Base-by-base conservation (phyloP, 2,113 vertebrate genomes). In the Rhea pennata region DNA sequence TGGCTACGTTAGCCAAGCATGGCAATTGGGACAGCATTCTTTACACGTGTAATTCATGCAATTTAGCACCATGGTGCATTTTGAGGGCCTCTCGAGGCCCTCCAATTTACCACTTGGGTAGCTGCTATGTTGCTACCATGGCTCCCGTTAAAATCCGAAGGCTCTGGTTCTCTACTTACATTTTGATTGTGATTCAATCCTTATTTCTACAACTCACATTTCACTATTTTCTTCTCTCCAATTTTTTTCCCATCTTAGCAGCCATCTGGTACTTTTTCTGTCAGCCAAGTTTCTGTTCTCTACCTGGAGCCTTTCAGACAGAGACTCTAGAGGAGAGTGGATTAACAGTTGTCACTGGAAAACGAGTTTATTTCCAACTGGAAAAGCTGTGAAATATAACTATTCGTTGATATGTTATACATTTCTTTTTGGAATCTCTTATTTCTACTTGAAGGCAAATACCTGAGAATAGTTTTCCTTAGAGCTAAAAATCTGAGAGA, bases 331-430 rank as follows among this genome's bases (percentile, higher is more conserved):
- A 61, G 70, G 82, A 90, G 87, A 97, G 84, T 92, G 82, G 91
- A 94, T 96, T 95, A 96, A 92, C 94, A 96, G 87, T 95, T 96
- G 96, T 97, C 75, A 91, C 93, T 96, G 95, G 95, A 96, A 96
- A 96, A 96, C 86, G 61, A 95, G 91, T 93, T 96, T 95, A 95
- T 50, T 91, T 96, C 85, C 96, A 97, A 91, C 91, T 96, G 96
- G 96, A 97, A 96, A 96, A 96, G 72, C 94, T 94, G 95, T 94
- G 89, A 92, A 97, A 91, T 95, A 74, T 23, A 95, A 71, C 89
- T 89, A 89, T 92, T 95, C 78, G 50, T 85, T 92, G 91, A 84
- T 90, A 83, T 9, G 39, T 75, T 95, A 90, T 81, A 77, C 69
- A 64, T 71, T 90, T 84, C 75, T 92, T 93, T 56, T 91, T 96